These are phyloP conservation scores for Butastur rufipennis DNA, from an alignment of 2,113 vertebrate species.

Conservation along the genomic window DNA sequence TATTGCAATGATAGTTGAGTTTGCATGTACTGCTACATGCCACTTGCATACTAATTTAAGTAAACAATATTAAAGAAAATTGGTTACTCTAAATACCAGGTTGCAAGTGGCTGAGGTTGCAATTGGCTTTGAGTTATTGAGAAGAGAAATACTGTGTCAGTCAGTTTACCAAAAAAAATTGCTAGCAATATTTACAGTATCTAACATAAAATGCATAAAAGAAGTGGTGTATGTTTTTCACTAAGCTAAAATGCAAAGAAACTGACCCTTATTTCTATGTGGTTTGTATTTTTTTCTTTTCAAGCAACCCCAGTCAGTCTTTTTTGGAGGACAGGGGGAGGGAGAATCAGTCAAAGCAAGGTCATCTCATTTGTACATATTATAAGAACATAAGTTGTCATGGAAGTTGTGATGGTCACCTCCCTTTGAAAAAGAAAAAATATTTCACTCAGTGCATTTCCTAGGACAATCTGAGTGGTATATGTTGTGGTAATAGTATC, in stretches of 20 bases:
- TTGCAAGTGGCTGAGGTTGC: background rate
- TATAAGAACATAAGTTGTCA: background rate
- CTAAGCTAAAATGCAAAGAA: background rate
- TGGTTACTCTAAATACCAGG: accelerated
- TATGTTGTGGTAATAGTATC: background rate
- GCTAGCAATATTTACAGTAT: background rate
- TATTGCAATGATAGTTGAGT: background rate
- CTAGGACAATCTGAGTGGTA: background rate
- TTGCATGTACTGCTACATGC: accelerated
- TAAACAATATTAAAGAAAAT: no score
- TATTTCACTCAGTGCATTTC: accelerated
- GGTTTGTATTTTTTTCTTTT: no score
- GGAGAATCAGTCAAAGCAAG: background rate
- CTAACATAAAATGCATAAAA: background rate
- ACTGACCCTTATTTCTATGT: background rate
- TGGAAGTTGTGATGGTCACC: background rate
- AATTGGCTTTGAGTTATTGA: background rate
- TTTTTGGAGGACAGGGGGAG: background rate
- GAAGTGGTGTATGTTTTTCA: background rate
- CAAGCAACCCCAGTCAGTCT: background rate
- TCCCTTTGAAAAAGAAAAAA: background rate
- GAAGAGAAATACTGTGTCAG: background rate
- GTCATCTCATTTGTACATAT: background rate
- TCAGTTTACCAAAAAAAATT: background rate
- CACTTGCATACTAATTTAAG: accelerated